Evolutionary conservation across 2,797 vertebrate genomes (phyloP), one percentile per base, ranked within the genome.

Genomic region (Pipistrellus pipistrellus): DNA sequence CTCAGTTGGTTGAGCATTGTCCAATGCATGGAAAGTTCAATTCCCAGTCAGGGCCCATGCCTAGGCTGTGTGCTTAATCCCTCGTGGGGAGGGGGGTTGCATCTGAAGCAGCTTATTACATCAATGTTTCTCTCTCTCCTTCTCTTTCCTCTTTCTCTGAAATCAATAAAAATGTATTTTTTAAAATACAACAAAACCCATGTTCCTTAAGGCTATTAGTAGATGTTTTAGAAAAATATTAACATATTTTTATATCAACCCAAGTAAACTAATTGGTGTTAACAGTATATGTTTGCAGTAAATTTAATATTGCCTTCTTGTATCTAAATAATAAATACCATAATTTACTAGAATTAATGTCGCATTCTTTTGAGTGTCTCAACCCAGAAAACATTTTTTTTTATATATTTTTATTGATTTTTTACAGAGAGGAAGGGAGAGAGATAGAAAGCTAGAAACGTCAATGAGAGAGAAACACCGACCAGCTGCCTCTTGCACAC

Each of bases 341-440:
- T 85, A 77, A 77, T 90, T 89, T 84, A 62, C 23, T 71, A 25
- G 35, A 92, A 91, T 46, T 80, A 82, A 23, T 73, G 23, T 21
- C 21, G 72, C 32, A 59, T 88, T 12, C 13, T 73, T 73, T 6
- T 25, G 41, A 68, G 23, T 76, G 32, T 38, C 82, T 85, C 35
- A 46, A 71, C n/a, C 30, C 27, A 85, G 44, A 51, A 35, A 90
- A 59, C 20, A 95, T 90, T 86, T 92, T 20, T 20, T 41, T 41
- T 38, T 41, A 41, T 41, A 41, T 41, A 41, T 41, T 41, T 41
- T 41, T 41, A 41, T 41, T 41, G 38, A 41, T 41, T 41, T 41
- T 41, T 41, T 41, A 41, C 38, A 41, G 38, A 41, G 38, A 41
- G 38, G 38, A 41, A 41, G 38, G 38, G 38, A 41, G 38, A 41